Percentiles rank a stretch among this genome's conserved stretches.
Evolutionary conservation across 2,888 invertebrate genomes (phyloP).

Genomic region (Choristoneura rosaceana): DNA sequence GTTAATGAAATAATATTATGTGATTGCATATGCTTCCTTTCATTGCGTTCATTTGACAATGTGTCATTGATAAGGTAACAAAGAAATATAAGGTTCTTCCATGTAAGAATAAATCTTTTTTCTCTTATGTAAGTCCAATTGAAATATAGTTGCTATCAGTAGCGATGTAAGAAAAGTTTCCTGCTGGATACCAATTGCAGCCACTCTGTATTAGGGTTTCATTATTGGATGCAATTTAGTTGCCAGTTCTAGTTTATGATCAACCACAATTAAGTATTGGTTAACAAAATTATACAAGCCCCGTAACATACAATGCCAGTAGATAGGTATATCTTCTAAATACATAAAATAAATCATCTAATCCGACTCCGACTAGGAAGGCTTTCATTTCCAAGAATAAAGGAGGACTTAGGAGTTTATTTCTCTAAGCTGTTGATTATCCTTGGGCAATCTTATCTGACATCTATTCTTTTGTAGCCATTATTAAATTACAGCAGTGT

Average conservation of each 20-base stretch:
- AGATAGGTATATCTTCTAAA: constrained; percentile 1
- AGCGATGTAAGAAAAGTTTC: no score
- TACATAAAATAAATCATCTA: constrained; percentile 36
- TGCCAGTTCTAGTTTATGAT: no score
- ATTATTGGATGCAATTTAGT: background rate
- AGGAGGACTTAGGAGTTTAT: constrained; percentile 36
- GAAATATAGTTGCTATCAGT: no score
- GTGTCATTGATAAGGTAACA: no score
- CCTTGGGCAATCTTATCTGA: constrained; percentile 34
- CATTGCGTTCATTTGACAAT: no score
- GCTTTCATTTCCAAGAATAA: constrained; percentile 37
- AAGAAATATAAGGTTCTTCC: no score
- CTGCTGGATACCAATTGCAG: no score
- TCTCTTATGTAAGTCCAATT: no score
- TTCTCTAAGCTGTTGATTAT: constrained; percentile 32
- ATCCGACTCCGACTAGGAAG: constrained; percentile 32
- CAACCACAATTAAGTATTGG: background rate
- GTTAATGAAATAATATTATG: no score
- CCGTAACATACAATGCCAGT: background rate
- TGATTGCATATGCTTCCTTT: no score
- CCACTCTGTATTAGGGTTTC: background rate
- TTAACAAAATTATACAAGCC: background rate
- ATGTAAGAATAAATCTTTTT: no score
- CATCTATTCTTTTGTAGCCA: constrained; percentile 28
- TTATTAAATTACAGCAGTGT: constrained; percentile 22